Evolutionary conservation across 92 coral and sea anemone genomes (phyloP).

Genomic region (Plumapathes pennacea): DNA sequence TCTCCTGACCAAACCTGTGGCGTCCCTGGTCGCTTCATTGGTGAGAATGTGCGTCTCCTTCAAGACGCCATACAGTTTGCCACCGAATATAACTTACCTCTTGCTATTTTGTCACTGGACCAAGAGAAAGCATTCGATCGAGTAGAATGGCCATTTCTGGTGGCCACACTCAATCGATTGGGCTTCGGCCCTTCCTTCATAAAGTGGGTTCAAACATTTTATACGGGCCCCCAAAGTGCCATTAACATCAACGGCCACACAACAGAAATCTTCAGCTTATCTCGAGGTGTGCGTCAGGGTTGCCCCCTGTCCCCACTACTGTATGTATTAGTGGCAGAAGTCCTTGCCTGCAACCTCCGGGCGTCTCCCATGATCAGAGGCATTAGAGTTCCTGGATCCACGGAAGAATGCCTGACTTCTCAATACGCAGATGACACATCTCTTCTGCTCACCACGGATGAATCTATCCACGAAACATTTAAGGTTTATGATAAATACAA

Average conservation of each 20-base stretch:
- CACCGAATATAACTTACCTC: background rate
- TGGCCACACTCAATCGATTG: background rate
- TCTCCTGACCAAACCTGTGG: slow-evolving; percentile 52
- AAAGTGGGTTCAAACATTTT: background rate
- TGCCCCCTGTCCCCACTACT: slow-evolving; percentile 56
- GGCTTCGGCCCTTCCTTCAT: slow-evolving; percentile 7
- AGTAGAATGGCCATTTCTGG: slow-evolving; percentile 2
- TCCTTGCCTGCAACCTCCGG: slow-evolving; percentile 10
- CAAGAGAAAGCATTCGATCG: slow-evolving; percentile 59
- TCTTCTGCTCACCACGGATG: slow-evolving; percentile 2
- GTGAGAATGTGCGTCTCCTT: slow-evolving; percentile 22
- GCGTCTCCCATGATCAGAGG: background rate
- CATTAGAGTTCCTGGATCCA: background rate
- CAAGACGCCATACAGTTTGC: slow-evolving; percentile 11
- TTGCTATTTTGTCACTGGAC: slow-evolving; percentile 30
- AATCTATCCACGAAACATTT: background rate
- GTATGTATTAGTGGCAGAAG: slow-evolving; percentile 23
- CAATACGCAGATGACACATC: slow-evolving; percentile 62
- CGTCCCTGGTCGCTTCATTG: slow-evolving; percentile 45
- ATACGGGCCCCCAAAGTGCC: background rate
- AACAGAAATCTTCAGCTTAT: background rate
- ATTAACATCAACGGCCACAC: slow-evolving; percentile 5
- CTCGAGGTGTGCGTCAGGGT: slow-evolving; percentile 55
- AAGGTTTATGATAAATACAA: background rate
- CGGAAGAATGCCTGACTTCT: background rate